phyloP scores from a whole-genome alignment of 1,140 invertebrate species.

The Halesus radiatus region DNA sequence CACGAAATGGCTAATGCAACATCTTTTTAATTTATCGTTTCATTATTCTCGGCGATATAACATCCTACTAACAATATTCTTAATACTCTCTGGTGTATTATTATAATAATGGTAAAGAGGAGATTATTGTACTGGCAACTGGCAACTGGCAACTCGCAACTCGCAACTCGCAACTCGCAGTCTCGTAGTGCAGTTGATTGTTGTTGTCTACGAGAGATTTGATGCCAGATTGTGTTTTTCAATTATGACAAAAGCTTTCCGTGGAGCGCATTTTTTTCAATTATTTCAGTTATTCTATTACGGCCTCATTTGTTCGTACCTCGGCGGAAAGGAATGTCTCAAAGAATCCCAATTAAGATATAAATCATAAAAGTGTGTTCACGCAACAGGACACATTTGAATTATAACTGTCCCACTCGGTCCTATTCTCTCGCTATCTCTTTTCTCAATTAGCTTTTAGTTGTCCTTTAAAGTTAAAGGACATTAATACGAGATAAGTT shows the following conservation, averaged over 20 bases:
- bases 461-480: slow-evolving; percentile 36
- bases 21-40: slow-evolving; percentile 39
- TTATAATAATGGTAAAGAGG: too few relatives aligned
- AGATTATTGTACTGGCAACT: too few relatives aligned
- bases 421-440: slow-evolving; percentile 28
- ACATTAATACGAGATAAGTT: slow-evolving; percentile 52
- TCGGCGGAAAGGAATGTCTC: slow-evolving; percentile 19
- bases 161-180: too few relatives aligned
- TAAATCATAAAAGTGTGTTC: slow-evolving; percentile 54
- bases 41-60: slow-evolving; percentile 30
- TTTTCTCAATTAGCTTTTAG: slow-evolving; percentile 51
- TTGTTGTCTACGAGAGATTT: slow-evolving; percentile 24
- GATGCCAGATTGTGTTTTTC: slow-evolving; percentile 15
- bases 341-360: slow-evolving; percentile 55
- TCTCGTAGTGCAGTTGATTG: too few relatives aligned
- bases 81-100: neutral
- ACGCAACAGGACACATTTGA: slow-evolving; percentile 52
- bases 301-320: slow-evolving; percentile 14
- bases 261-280: slow-evolving; percentile 5
- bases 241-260: slow-evolving; percentile 31
- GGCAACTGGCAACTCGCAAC: too few relatives aligned
- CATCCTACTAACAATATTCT: slow-evolving; percentile 20
- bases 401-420: slow-evolving; percentile 44
- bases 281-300: slow-evolving; percentile 30
- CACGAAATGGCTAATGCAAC: slow-evolving; percentile 38